Conservation (phyloP, 2,113 vertebrate species). For the Syngnathus typhle region DNA sequence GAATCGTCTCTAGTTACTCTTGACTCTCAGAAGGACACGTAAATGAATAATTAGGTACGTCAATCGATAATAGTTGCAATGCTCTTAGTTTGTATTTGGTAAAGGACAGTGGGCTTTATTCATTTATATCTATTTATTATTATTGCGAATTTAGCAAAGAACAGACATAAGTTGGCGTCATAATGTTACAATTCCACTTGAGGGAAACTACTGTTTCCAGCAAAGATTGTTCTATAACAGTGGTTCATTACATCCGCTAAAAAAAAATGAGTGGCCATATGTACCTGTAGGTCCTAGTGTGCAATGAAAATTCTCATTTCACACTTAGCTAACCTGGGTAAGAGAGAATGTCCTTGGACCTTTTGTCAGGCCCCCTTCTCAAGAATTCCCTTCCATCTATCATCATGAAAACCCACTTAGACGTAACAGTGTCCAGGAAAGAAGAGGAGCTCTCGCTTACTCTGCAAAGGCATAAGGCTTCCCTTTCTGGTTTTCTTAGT, state of each 20-base stretch:
- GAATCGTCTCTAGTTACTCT: too few relatives aligned
- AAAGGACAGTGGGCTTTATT: background rate
- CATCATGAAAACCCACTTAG: constrained; percentile 35
- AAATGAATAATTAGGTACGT: background rate
- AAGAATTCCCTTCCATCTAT: constrained; percentile 32
- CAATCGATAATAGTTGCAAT: background rate
- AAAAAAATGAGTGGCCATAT: background rate
- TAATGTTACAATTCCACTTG: background rate
- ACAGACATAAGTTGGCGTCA: background rate
- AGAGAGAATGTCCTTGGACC: constrained; percentile 27
- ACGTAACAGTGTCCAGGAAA: constrained; percentile 49
- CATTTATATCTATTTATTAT: background rate
- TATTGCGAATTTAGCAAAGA: background rate
- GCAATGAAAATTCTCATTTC: constrained; percentile 30
- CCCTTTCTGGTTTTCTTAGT: constrained; percentile 41
- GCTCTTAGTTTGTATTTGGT: background rate
- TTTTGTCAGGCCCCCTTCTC: constrained; percentile 18
- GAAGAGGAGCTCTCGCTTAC: constrained; percentile 43
- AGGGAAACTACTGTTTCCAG: background rate
- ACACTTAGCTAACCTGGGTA: constrained; percentile 20
- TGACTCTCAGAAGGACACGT: too few relatives aligned
- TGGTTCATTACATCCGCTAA: background rate
- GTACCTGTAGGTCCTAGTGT: background rate
- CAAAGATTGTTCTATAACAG: background rate
- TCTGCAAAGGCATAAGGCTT: constrained; percentile 43